These are phyloP conservation scores for Blastomussa wellsi DNA, from an alignment of 92 coral and sea anemone species.

Conservation along the genomic window DNA sequence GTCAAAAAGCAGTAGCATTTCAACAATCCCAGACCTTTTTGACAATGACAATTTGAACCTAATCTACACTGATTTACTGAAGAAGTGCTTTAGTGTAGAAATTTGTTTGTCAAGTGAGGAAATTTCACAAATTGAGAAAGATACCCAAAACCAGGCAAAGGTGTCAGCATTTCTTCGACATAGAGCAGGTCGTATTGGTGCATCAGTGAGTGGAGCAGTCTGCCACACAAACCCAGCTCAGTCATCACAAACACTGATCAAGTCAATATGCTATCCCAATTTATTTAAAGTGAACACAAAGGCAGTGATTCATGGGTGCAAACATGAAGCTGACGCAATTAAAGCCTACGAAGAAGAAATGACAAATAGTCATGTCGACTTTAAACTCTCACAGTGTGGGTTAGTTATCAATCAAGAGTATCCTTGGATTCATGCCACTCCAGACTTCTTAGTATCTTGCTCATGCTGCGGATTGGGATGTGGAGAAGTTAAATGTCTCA, in stretches of 20 bases:
- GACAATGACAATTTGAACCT: slow-evolving; percentile 20
- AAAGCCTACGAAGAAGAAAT: too few species aligned
- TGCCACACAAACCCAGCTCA: slow-evolving; percentile 32
- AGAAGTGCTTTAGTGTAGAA: background rate
- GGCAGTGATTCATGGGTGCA: too few species aligned
- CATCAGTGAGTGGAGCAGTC: slow-evolving; percentile 45
- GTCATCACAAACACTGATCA: slow-evolving; percentile 44
- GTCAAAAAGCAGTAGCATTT: slow-evolving; percentile 28
- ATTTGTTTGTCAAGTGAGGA: slow-evolving; percentile 24
- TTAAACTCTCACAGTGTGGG: too few species aligned
- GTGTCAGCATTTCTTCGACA: slow-evolving; percentile 45
- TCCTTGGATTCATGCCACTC: too few species aligned
- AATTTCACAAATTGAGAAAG: slow-evolving; percentile 36
- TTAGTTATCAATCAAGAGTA: too few species aligned
- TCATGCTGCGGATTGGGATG: too few species aligned
- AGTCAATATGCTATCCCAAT: slow-evolving; percentile 50
- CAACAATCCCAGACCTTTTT: slow-evolving; percentile 33
- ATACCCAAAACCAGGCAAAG: slow-evolving; percentile 37
- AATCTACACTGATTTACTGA: slow-evolving; percentile 26
- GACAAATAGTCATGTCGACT: too few species aligned
- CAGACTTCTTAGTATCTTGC: too few species aligned
- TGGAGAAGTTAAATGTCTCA: too few species aligned
- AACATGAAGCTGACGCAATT: too few species aligned
- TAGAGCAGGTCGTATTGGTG: slow-evolving; percentile 53
- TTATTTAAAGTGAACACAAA: background rate